Conservation (phyloP, 2,888 invertebrate genomes). For the Zelleria hepariella region DNA sequence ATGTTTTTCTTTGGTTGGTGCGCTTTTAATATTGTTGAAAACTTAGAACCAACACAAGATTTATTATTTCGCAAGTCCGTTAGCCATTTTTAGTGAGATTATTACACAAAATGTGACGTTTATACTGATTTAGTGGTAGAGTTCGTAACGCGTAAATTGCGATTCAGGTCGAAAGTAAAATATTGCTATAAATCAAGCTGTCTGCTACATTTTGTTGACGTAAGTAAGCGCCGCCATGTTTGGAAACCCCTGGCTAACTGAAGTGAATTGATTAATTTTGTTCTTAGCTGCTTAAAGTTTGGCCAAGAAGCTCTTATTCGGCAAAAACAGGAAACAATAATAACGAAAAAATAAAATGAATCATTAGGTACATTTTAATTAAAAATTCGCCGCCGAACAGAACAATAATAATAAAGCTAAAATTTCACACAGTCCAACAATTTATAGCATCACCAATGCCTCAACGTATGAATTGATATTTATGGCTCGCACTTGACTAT, state of each 20-base stretch:
- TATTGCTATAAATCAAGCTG: neutral
- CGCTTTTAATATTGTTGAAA: too few relatives aligned
- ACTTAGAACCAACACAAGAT: neutral
- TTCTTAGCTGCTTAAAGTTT: neutral
- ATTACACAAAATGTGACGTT: neutral
- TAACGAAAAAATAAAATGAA: neutral
- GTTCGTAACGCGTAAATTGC: neutral
- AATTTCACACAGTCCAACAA: neutral
- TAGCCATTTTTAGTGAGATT: neutral
- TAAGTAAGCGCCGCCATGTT: slow-evolving; percentile 1
- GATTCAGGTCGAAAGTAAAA: neutral
- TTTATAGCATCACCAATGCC: neutral
- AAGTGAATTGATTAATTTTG: neutral
- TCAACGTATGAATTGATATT: neutral
- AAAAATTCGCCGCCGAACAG: neutral
- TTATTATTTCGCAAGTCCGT: neutral
- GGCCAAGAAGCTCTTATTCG: neutral
- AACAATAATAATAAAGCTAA: neutral
- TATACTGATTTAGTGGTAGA: neutral
- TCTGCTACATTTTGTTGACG: neutral
- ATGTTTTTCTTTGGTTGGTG: too few relatives aligned
- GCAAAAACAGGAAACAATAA: neutral
- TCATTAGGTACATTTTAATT: neutral
- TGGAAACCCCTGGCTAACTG: neutral
- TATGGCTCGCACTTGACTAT: neutral